Conservation (phyloP, 1,140 invertebrate genomes). For the Tetramorium alpestre region DNA sequence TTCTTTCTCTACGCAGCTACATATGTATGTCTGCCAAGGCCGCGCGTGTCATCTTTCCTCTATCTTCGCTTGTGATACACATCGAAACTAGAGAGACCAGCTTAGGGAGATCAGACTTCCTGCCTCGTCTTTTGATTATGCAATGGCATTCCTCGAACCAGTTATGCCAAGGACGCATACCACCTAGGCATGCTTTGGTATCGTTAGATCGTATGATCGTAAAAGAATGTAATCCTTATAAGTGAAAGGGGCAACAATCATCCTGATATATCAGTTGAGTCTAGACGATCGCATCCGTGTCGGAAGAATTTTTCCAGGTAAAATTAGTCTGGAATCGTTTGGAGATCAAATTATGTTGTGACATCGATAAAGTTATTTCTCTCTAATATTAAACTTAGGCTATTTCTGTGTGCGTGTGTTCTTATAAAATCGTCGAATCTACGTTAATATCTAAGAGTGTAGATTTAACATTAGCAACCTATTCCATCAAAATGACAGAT, state of each 20-base stretch:
- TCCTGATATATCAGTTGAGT: neutral
- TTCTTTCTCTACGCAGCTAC: neutral
- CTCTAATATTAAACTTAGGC: neutral
- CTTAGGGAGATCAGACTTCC: slow-evolving; percentile 45
- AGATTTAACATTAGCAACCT: neutral
- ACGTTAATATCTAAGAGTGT: neutral
- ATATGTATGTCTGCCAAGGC: neutral
- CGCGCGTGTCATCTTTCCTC: slow-evolving; percentile 1
- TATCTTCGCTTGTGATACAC: neutral
- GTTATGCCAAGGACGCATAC: slow-evolving; percentile 69
- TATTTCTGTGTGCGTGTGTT: neutral
- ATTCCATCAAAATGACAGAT: too few species aligned
- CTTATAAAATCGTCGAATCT: neutral
- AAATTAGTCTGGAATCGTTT: neutral
- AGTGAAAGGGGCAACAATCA: neutral
- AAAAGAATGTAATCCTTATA: neutral
- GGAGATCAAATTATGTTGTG: neutral
- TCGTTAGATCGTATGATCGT: slow-evolving; percentile 12
- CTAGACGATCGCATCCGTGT: too few species aligned
- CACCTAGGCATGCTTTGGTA: neutral
- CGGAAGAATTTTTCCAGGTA: slow-evolving; percentile 1
- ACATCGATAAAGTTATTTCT: neutral
- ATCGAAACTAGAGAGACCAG: neutral
- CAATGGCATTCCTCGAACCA: slow-evolving; percentile 69
- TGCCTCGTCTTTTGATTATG: slow-evolving; percentile 57